A percentile compares a stretch with the other conserved stretches of the same genome.
These are phyloP conservation scores for Fundulus diaphanus DNA, from an alignment of 2,797 vertebrate genomes.

Conservation along the genomic window DNA sequence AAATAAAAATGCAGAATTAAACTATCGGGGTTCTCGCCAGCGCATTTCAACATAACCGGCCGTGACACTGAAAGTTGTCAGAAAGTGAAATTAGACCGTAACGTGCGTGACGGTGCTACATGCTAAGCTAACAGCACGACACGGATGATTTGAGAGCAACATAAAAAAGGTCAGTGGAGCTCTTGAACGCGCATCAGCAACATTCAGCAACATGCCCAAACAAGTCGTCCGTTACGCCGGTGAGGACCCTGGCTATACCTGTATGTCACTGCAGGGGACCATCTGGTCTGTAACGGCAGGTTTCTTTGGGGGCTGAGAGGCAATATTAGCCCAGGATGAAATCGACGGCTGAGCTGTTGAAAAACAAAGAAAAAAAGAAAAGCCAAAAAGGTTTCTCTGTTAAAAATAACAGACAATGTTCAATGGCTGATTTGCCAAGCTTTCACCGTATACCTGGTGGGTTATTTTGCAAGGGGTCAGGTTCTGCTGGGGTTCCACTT, in stretches of 20 bases:
- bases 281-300: slow-evolving; percentile 63
- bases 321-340: slow-evolving; percentile 86
- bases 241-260: too few species aligned
- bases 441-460: slow-evolving; percentile 65
- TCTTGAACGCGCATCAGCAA: too few species aligned
- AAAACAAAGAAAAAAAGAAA: slow-evolving; percentile 6
- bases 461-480: slow-evolving; percentile 25
- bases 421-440: neutral
- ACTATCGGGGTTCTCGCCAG: too few species aligned
- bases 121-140: too few species aligned
- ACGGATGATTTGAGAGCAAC: too few species aligned
- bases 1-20: neutral
- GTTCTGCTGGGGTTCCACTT: slow-evolving; percentile 38
- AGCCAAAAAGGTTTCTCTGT: neutral
- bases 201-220: too few species aligned
- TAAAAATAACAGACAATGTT: neutral
- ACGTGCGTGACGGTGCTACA: too few species aligned
- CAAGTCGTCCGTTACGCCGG: too few species aligned
- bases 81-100: too few species aligned
- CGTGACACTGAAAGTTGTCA: too few species aligned
- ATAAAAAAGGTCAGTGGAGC: too few species aligned
- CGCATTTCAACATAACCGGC: too few species aligned
- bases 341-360: slow-evolving; percentile 34
- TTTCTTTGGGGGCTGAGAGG: slow-evolving; percentile 85
- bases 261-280: slow-evolving; percentile 47